Evolutionary conservation across 1,140 invertebrate species (phyloP), one percentile per base, ranked within the genome.

Genomic region (Drosophila suzukii): DNA sequence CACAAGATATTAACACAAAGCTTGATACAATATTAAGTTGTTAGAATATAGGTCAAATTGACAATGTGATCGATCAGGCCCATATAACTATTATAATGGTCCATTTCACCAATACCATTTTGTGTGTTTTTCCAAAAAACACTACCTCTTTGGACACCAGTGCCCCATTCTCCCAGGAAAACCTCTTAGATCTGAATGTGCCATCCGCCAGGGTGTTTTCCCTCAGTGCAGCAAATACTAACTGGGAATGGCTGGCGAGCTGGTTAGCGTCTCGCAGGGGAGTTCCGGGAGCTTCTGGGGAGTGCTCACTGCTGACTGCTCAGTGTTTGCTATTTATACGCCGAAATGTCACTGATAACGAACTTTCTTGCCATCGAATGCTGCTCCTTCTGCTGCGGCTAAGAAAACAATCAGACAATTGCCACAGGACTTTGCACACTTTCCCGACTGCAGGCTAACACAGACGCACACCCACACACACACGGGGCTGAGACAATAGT

Each of bases 391-490:
- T 38, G 41, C 49, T 88, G 82, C 57, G 83, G 83, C 79, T 88
- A 88, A 86, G 82, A 82, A 86, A 86, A 86, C 83, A 86, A 86
- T 83, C 83, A 86, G 83, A 71, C 83, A 86, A 86, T 88, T 83
- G 83, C 83, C 83, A 88, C 75, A 86, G 83, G 83, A 86, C 82
- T 85, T 77, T 79, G 68, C 54, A 71, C 78, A 86, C 82, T 82
- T 78, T 68, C 50, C 51, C 67, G 59, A 75, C 81, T 84, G 76
- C 61, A 65, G 78, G 65, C 78, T 66, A 58, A 72, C 63, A 59
- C 34, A 67, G 12, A 76, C 32, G 46, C 36, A 46, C 39, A 60
- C 20, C 55, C 34, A 62, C 17, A 66, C 13, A 43, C 50, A 54
- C 15, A 27, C 41, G 59, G 20, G 15, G 34, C 65, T 63, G 55